Conservation (phyloP, 2,888 invertebrate species). For the Nymphalis c-album region DNA sequence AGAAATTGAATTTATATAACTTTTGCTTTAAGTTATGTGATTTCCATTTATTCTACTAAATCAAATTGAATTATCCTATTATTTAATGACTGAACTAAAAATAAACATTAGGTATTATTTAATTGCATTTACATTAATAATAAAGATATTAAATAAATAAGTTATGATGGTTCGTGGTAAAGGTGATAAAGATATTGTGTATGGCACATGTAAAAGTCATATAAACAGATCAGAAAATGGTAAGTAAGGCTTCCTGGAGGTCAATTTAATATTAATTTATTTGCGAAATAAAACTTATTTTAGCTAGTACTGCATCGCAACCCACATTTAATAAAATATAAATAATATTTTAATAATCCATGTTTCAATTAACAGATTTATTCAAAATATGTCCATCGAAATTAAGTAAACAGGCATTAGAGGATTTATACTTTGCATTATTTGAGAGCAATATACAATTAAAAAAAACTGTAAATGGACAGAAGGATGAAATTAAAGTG, state of each 20-base stretch:
- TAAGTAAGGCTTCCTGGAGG: conserved; percentile 8
- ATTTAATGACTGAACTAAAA: too few species aligned
- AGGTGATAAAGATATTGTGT: conserved; percentile 44
- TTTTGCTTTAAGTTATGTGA: too few species aligned
- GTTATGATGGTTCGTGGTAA: conserved; percentile 50
- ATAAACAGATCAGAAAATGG: conserved; percentile 42
- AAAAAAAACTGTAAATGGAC: conserved; percentile 82
- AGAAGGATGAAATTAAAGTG: conserved; percentile 76
- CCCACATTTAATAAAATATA: too few species aligned
- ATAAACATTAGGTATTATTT: too few species aligned
- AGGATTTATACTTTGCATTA: conserved; percentile 84
- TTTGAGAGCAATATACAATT: conserved; percentile 82
- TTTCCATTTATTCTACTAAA: too few species aligned
- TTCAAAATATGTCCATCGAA: conserved; percentile 70
- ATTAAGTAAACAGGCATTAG: conserved; percentile 83
- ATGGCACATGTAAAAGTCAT: conserved; percentile 48
- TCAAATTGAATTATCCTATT: too few species aligned
- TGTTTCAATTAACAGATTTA: conserved; percentile 45
- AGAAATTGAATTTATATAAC: too few species aligned
- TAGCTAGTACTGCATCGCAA: too few species aligned
- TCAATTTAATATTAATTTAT: too few species aligned
- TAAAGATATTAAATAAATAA: background rate
- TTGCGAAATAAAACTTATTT: too few species aligned
- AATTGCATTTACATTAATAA: background rate
- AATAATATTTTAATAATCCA: too few species aligned